Conservation (phyloP, 2,888 invertebrate species). For the Hoplodrina ambigua region DNA sequence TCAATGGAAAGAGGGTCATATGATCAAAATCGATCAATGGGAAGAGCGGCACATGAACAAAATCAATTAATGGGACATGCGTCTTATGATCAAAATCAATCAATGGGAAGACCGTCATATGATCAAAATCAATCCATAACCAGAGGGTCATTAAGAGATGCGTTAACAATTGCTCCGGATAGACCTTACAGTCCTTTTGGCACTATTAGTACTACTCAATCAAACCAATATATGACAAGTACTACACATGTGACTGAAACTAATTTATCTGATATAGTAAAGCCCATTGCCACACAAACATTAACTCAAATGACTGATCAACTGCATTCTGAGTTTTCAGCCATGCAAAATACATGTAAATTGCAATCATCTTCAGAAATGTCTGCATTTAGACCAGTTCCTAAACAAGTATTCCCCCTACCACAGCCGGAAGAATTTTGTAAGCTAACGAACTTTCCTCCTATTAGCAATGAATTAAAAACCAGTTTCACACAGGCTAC, state of each 20-base stretch:
- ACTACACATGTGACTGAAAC: slow-evolving; percentile 67
- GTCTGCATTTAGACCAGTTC: slow-evolving; percentile 88
- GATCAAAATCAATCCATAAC: slow-evolving; percentile 74
- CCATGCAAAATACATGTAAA: slow-evolving; percentile 82
- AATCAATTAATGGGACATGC: slow-evolving; percentile 11
- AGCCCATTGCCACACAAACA: slow-evolving; percentile 81
- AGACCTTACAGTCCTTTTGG: slow-evolving; percentile 91
- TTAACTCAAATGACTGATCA: slow-evolving; percentile 74
- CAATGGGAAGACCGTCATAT: slow-evolving; percentile 86
- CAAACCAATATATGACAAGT: slow-evolving; percentile 74
- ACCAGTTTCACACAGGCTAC: slow-evolving; percentile 77
- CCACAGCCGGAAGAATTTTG: slow-evolving; percentile 81
- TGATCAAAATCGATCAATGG: slow-evolving; percentile 70
- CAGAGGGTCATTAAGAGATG: slow-evolving; percentile 89
- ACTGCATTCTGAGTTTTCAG: slow-evolving; percentile 76
- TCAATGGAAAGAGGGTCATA: slow-evolving; percentile 86
- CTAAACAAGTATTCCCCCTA: slow-evolving; percentile 83
- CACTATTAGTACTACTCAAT: slow-evolving; percentile 82
- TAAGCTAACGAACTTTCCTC: slow-evolving; percentile 78
- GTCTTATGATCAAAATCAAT: slow-evolving; percentile 36
- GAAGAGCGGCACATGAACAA: slow-evolving; percentile 68
- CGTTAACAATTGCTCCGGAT: slow-evolving; percentile 92
- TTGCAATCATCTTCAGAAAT: slow-evolving; percentile 82
- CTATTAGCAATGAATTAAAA: slow-evolving; percentile 82
- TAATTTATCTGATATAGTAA: slow-evolving; percentile 77